phyloP scores from a whole-genome alignment of 2,113 vertebrate genomes.

The Menura novaehollandiae region DNA sequence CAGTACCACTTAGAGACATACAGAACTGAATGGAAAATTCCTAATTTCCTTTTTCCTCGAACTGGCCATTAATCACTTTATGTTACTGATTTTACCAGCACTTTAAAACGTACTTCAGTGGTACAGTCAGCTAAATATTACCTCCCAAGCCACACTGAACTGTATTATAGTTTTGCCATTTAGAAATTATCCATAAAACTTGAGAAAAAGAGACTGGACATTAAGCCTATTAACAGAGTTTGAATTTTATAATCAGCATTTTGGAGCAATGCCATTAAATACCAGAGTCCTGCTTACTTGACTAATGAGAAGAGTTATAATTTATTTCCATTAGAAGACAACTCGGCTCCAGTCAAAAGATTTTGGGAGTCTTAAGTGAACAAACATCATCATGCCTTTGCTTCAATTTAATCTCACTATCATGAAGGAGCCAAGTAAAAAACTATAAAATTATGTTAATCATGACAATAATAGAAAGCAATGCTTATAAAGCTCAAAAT shows the following conservation, averaged over 20 bases:
- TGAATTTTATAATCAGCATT: neutral
- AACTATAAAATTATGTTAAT: neutral
- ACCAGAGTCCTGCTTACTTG: neutral
- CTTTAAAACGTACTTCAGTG: neutral
- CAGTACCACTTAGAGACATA: neutral
- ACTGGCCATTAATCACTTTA: neutral
- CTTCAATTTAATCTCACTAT: neutral
- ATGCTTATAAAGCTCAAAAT: neutral
- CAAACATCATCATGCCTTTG: neutral
- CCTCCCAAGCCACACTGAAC: neutral
- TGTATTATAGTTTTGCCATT: neutral
- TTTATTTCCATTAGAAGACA: neutral
- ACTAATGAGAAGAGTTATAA: neutral
- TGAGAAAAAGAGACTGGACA: neutral
- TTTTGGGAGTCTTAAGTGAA: neutral
- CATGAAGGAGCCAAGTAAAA: neutral
- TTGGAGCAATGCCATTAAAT: neutral
- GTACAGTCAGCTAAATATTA: neutral
- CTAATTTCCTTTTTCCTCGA: neutral
- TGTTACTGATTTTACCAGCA: neutral
- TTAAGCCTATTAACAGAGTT: neutral
- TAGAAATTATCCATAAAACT: neutral
- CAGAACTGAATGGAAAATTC: neutral
- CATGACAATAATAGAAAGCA: neutral
- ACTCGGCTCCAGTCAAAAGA: neutral